A percentile compares a stretch with the other conserved stretches of the same genome.
Evolutionary conservation across 2,888 invertebrate species (phyloP).

Genomic region (Cybosia mesomella): DNA sequence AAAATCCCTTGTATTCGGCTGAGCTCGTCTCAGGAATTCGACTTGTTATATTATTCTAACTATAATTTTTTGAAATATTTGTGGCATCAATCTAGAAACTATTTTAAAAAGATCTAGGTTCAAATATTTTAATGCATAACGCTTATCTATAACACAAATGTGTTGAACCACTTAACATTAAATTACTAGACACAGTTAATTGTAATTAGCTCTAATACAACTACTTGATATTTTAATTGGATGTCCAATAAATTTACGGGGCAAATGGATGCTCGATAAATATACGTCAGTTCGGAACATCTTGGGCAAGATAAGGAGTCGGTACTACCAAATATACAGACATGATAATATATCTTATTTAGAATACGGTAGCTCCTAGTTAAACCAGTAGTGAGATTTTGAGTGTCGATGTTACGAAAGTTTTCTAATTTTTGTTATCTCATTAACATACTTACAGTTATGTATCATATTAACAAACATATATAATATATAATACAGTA

Average conservation of each 20-base stretch:
- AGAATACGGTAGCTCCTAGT: not conserved
- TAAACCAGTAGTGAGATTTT: not conserved
- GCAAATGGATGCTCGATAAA: constrained; percentile 15
- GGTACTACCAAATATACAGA: constrained; percentile 7
- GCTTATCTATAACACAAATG: constrained; percentile 27
- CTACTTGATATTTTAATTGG: constrained; percentile 16
- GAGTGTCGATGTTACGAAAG: not conserved
- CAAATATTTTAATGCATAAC: constrained; percentile 30
- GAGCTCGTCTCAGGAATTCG: no score
- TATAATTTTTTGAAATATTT: no score
- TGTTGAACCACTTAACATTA: constrained; percentile 29
- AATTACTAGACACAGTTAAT: constrained; percentile 2
- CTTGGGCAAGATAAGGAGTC: not conserved
- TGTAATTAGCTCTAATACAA: constrained; percentile 26
- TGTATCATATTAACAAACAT: no score
- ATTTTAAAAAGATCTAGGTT: constrained; percentile 11
- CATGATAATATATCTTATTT: constrained; percentile 8
- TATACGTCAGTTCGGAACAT: constrained; percentile 8
- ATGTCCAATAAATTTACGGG: constrained; percentile 2
- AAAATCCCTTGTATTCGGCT: no score
- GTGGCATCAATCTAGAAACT: no score
- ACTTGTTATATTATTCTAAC: no score
- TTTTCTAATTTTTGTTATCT: not conserved
- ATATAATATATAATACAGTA: no score
- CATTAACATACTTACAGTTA: not conserved